phyloP scores from a whole-genome alignment of 2,888 invertebrate species.

The Drosophila falleni region DNA sequence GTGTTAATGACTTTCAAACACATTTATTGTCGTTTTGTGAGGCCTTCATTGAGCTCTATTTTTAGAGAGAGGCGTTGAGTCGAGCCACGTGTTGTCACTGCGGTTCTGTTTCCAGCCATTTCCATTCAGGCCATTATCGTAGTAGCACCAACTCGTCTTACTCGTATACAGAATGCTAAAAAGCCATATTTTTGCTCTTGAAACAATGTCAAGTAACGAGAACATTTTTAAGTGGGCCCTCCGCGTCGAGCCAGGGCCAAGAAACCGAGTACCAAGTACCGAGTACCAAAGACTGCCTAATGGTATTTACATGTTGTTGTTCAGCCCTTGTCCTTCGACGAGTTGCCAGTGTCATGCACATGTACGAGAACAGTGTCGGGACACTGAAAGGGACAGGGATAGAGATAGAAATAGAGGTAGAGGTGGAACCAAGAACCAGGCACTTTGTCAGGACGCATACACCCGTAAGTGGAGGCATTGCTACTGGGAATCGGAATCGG shows the following conservation, averaged over 20 bases:
- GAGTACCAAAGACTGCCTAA: constrained; percentile 57
- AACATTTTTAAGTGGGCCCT: constrained; percentile 63
- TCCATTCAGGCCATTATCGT: constrained; percentile 41
- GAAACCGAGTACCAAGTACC: constrained; percentile 25
- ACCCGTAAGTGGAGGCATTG: constrained; percentile 55
- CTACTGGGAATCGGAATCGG: constrained; percentile 1
- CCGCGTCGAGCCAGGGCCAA: constrained; percentile 47
- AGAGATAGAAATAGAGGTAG: constrained; percentile 4
- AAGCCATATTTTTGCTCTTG: constrained; percentile 75
- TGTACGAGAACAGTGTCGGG: constrained; percentile 9
- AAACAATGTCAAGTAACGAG: constrained; percentile 81
- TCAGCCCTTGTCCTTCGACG: constrained; percentile 39
- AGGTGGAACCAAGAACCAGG: constrained; percentile 26
- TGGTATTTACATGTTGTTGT: constrained; percentile 73
- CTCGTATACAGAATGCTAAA: constrained; percentile 53
- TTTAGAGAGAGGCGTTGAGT: constrained; percentile 18
- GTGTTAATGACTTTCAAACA: constrained; percentile 31
- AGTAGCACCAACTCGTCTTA: constrained; percentile 13
- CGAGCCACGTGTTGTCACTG: constrained; percentile 41
- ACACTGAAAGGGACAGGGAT: constrained; percentile 3
- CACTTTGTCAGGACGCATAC: constrained; percentile 70
- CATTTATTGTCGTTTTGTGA: constrained; percentile 39
- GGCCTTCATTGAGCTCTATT: constrained; percentile 8
- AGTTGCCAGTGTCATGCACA: constrained; percentile 64
- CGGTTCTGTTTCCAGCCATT: constrained; percentile 15